Conservation (phyloP, 2,888 invertebrate genomes). For the Diplazon laetatorius region DNA sequence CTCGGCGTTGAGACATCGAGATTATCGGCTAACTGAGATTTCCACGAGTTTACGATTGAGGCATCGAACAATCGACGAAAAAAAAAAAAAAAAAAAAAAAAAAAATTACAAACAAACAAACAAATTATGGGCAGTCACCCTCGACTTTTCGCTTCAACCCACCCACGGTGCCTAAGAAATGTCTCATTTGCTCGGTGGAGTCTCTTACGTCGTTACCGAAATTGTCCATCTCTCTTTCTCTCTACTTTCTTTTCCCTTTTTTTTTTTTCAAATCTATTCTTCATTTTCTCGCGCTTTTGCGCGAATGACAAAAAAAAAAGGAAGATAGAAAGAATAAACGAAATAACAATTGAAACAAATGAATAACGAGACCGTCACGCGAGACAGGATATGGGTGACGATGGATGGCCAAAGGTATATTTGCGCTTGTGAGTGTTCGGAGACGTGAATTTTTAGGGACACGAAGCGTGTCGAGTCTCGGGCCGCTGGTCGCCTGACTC, state of each 20-base stretch:
- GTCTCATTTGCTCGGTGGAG: constrained; percentile 9
- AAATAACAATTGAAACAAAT: too few species aligned
- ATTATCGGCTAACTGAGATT: constrained; percentile 38
- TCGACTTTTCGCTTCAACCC: constrained; percentile 14
- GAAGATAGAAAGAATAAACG: not conserved
- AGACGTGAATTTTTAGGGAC: constrained; percentile 60
- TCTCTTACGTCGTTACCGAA: constrained; percentile 24
- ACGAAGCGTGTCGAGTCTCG: constrained; percentile 65
- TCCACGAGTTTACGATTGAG: constrained; percentile 13
- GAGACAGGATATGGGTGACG: constrained; percentile 33
- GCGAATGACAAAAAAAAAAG: not conserved
- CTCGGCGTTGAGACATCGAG: constrained; percentile 42
- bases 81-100: not conserved
- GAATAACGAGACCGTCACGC: constrained; percentile 17
- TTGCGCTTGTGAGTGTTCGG: constrained; percentile 43
- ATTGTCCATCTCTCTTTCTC: constrained; percentile 31
- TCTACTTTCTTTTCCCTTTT: not conserved
- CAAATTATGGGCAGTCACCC: not conserved
- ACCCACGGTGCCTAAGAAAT: not conserved
- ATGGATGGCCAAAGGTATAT: constrained; percentile 24
- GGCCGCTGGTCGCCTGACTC: constrained; percentile 71
- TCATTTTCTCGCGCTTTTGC: constrained; percentile 47
- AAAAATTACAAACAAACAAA: too few species aligned
- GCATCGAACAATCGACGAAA: constrained; percentile 7
- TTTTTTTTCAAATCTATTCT: too few species aligned